Percentiles rank a stretch among this genome's conserved stretches.
Conservation (phyloP, 2,113 vertebrate genomes). For the Empidonax traillii region DNA sequence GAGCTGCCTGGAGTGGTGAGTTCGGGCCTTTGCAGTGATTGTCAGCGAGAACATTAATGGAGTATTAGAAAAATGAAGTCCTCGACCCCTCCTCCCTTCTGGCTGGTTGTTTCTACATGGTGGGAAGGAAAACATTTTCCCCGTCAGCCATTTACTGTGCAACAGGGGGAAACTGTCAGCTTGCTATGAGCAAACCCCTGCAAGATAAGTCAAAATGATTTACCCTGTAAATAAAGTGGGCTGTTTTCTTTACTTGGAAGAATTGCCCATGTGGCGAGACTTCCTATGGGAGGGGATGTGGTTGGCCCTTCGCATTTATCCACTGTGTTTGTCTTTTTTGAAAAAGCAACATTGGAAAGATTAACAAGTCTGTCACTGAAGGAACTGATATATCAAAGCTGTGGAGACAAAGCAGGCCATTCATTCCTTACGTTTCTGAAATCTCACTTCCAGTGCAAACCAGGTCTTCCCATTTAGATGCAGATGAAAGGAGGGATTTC, state of each 20-base stretch:
- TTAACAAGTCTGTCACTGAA: conserved; percentile 75
- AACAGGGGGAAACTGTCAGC: conserved; percentile 73
- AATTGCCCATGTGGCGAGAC: conserved; percentile 75
- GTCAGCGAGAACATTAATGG: conserved; percentile 71
- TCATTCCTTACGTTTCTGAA: conserved; percentile 67
- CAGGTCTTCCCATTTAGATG: conserved; percentile 50
- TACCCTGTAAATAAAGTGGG: conserved; percentile 76
- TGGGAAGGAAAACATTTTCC: conserved; percentile 77
- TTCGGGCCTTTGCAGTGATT: conserved; percentile 65
- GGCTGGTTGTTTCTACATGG: conserved; percentile 72
- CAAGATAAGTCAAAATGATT: conserved; percentile 77
- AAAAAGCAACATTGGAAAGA: conserved; percentile 72
- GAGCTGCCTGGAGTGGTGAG: conserved; percentile 58
- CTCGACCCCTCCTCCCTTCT: conserved; percentile 58
- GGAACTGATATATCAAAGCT: conserved; percentile 74
- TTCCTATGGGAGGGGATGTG: conserved; percentile 76
- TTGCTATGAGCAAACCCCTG: conserved; percentile 65
- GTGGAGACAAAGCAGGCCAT: conserved; percentile 69
- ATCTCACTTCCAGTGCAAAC: conserved; percentile 56
- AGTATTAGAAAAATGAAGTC: conserved; percentile 70
- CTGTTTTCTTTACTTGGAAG: conserved; percentile 75
- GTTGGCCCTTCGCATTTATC: conserved; percentile 70
- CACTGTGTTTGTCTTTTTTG: conserved; percentile 73
- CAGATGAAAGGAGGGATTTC: conserved; percentile 65
- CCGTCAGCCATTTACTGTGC: conserved; percentile 73